Conservation (phyloP, 2,888 invertebrate species). For the Andricus curvator region DNA sequence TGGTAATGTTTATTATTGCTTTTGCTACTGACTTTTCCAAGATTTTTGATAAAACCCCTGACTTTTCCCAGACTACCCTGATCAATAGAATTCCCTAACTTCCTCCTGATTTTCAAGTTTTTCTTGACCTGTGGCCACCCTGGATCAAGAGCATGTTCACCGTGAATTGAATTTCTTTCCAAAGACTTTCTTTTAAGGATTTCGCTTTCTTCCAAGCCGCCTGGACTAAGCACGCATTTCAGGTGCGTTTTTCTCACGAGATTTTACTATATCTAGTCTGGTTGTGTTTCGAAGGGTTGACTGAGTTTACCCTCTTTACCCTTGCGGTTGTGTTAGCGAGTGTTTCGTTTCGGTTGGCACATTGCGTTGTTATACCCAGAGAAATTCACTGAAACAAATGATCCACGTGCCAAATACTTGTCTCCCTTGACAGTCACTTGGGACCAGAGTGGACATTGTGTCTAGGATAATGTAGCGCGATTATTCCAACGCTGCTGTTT, state of each 20-base stretch:
- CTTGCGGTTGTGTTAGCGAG: neutral
- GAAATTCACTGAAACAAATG: neutral
- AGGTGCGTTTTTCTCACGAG: slow-evolving; percentile 7
- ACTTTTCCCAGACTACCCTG: too few relatives aligned
- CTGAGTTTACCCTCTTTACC: neutral
- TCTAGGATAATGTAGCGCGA: neutral
- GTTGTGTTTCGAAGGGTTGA: neutral
- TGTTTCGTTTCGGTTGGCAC: neutral
- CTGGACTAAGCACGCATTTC: too few relatives aligned
- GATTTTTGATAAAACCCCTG: too few relatives aligned
- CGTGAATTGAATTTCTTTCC: neutral
- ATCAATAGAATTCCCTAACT: too few relatives aligned
- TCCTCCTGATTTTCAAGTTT: too few relatives aligned
- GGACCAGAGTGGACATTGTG: neutral
- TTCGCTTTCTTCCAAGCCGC: neutral
- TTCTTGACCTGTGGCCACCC: too few relatives aligned
- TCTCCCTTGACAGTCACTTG: neutral
- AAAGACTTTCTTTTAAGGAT: neutral
- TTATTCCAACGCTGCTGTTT: neutral
- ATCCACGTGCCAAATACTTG: neutral
- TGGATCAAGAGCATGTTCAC: neutral
- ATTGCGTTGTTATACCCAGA: neutral
- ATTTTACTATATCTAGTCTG: neutral
- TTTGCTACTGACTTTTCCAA: too few relatives aligned
- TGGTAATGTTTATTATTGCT: too few relatives aligned